Conservation (phyloP, 2,797 vertebrate species). For the Salarias fasciatus region DNA sequence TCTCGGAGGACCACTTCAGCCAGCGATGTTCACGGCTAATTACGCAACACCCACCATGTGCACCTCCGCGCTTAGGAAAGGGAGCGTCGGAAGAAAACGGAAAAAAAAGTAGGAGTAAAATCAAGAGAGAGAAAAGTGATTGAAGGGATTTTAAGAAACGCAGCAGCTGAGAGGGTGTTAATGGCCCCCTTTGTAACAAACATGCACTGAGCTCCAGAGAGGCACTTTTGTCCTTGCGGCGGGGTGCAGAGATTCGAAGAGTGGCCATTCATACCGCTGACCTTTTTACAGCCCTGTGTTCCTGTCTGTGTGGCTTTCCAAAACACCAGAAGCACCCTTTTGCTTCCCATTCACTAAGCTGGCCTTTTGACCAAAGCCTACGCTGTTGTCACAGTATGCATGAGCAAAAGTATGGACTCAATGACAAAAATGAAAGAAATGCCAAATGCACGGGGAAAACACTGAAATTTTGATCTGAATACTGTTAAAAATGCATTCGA, state of each 20-base stretch:
- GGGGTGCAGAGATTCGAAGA: slow-evolving; percentile 22
- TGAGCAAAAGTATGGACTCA: slow-evolving; percentile 4
- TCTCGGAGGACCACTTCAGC: slow-evolving; percentile 66
- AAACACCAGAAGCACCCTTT: slow-evolving; percentile 43
- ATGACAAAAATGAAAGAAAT: too few species aligned
- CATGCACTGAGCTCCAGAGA: slow-evolving; percentile 4
- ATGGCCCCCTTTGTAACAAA: slow-evolving; percentile 19
- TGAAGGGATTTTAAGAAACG: slow-evolving; percentile 14
- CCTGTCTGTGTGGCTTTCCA: slow-evolving; percentile 40
- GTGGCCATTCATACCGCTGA: slow-evolving; percentile 43
- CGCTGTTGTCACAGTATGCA: neutral
- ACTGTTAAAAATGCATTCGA: neutral
- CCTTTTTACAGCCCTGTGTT: slow-evolving; percentile 57
- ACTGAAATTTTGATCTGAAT: too few species aligned
- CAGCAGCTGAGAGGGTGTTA: slow-evolving; percentile 6
- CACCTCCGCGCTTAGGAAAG: slow-evolving; percentile 18
- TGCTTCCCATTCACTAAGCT: slow-evolving; percentile 29
- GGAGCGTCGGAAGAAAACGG: slow-evolving; percentile 11
- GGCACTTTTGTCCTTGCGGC: slow-evolving; percentile 24
- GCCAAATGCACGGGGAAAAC: too few species aligned
- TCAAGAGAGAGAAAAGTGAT: slow-evolving; percentile 2
- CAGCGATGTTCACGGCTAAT: slow-evolving; percentile 64
- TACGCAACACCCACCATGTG: slow-evolving; percentile 39
- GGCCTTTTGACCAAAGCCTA: slow-evolving; percentile 34
- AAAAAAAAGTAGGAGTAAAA: neutral